A percentile compares a stretch with the other conserved stretches of the same genome.
Conservation (phyloP, 2,113 vertebrate genomes). For the Gorilla gorilla region DNA sequence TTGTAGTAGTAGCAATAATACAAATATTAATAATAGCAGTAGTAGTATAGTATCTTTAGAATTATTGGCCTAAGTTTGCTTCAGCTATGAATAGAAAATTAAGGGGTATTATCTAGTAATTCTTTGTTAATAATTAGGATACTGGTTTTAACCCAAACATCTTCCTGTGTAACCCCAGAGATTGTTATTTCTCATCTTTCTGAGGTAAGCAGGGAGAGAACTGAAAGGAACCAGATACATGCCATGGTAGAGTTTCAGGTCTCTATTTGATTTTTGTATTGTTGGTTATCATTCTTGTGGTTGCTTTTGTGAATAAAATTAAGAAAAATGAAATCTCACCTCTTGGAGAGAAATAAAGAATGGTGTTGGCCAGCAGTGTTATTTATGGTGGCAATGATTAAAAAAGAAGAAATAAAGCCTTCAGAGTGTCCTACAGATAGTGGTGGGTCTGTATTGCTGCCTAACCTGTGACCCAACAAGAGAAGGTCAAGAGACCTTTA, state of each 20-base stretch:
- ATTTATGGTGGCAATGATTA: not conserved
- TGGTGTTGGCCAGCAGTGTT: not conserved
- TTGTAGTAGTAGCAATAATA: not conserved
- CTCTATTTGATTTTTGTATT: not conserved
- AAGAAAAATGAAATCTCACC: not conserved
- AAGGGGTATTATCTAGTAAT: not conserved
- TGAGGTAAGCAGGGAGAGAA: not conserved
- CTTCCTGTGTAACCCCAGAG: not conserved
- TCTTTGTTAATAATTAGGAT: not conserved
- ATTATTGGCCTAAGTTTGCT: not conserved
- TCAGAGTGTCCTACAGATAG: not conserved
- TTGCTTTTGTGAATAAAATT: not conserved
- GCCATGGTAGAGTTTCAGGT: not conserved
- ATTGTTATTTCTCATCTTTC: not conserved
- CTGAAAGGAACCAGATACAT: not conserved
- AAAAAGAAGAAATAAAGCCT: not conserved
- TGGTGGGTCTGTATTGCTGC: not conserved
- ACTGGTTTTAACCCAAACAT: not conserved
- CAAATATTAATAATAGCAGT: not conserved
- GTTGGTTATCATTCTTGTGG: not conserved
- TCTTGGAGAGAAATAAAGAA: not conserved
- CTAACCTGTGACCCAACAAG: not conserved
- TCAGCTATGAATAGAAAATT: not conserved
- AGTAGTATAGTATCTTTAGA: not conserved
- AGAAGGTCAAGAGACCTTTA: not conserved